Evolutionary conservation across 2,888 invertebrate genomes (phyloP).

Genomic region (Eilema caniola): DNA sequence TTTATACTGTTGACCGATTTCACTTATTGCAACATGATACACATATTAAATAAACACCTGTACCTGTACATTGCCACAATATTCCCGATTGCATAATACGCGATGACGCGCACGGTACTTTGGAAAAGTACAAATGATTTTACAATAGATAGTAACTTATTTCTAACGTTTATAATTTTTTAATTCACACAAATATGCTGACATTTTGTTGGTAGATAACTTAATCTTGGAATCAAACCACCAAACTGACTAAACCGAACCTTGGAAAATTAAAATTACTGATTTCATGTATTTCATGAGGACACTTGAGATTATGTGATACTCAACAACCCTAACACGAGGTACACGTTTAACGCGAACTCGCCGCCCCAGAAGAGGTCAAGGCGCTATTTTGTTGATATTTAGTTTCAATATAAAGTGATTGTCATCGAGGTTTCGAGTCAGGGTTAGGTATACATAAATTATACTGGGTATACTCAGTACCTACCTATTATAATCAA

Average conservation of each 20-base stretch:
- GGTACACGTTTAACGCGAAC: slow-evolving; percentile 42
- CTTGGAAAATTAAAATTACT: not conserved
- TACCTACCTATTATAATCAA: slow-evolving; percentile 11
- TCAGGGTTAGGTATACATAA: slow-evolving; percentile 55
- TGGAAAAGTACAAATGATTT: too few species aligned
- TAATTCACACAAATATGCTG: too few species aligned
- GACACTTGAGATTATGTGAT: not conserved
- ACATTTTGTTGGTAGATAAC: not conserved
- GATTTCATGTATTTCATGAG: not conserved
- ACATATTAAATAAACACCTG: too few species aligned
- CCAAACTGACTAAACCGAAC: not conserved
- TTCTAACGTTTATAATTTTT: too few species aligned
- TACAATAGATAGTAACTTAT: too few species aligned
- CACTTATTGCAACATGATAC: too few species aligned
- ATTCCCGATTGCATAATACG: too few species aligned
- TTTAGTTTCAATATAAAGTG: slow-evolving; percentile 59
- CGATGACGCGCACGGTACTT: too few species aligned
- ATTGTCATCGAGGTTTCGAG: slow-evolving; percentile 56
- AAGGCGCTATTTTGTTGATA: slow-evolving; percentile 62
- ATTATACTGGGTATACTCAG: slow-evolving; percentile 22
- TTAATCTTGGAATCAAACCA: not conserved
- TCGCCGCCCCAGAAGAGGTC: slow-evolving; percentile 53
- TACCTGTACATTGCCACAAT: too few species aligned
- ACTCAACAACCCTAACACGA: slow-evolving; percentile 6
- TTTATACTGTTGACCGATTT: too few species aligned